Percentiles rank a stretch among this genome's conserved stretches.
phyloP scores from a whole-genome alignment of 2,797 vertebrate species.

The Sebastes taczanowskii region DNA sequence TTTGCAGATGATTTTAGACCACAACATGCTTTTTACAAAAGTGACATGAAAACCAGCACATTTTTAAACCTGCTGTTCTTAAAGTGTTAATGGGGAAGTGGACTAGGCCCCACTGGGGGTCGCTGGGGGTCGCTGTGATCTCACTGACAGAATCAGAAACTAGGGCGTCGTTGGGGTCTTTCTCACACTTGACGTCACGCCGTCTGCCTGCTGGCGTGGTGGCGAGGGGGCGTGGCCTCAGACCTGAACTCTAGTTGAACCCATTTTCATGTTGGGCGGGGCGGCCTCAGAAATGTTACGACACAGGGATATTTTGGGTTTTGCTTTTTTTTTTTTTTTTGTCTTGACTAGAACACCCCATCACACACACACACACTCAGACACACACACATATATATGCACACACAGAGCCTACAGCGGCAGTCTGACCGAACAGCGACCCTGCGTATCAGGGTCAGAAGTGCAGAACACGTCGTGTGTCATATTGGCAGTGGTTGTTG shows the following conservation, averaged over 20 bases:
- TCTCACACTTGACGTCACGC: constrained; percentile 28
- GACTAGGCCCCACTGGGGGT: constrained; percentile 42
- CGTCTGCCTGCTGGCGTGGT: constrained; percentile 44
- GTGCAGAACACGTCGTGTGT: constrained; percentile 67
- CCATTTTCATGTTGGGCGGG: constrained; percentile 42
- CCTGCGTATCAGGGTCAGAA: constrained; percentile 71
- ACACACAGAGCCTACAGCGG: constrained; percentile 62
- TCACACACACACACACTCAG: constrained; percentile 27
- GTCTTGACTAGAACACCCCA: constrained; percentile 17
- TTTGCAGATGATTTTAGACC: not conserved
- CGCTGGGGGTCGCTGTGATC: constrained; percentile 69
- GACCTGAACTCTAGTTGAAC: constrained; percentile 79
- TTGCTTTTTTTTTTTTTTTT: constrained; percentile 24
- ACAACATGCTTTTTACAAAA: not conserved
- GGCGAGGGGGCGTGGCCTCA: constrained; percentile 58
- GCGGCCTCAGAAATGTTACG: constrained; percentile 52
- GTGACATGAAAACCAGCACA: not conserved
- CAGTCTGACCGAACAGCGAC: constrained; percentile 78
- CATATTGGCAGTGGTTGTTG: constrained; percentile 54
- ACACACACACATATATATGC: constrained; percentile 12
- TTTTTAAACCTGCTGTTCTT: not conserved
- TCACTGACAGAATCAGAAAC: not conserved
- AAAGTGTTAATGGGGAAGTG: not conserved
- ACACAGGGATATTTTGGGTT: constrained; percentile 69
- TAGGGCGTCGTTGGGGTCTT: not conserved